phyloP scores from a whole-genome alignment of 1,140 invertebrate species.

The Odontomachus brunneus region DNA sequence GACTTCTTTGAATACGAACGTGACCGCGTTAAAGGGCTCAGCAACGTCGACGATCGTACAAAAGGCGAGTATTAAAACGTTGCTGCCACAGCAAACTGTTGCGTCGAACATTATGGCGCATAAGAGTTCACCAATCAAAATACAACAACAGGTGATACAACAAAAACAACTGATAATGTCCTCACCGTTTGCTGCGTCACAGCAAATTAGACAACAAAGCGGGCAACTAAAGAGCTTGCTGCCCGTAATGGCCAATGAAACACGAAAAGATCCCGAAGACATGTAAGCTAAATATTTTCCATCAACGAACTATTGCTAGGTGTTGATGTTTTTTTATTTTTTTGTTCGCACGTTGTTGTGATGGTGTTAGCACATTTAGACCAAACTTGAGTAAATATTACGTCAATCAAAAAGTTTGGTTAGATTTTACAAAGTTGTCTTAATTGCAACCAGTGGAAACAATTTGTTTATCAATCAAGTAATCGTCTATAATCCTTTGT shows the following conservation, averaged over 20 bases:
- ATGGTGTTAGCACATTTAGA: no score
- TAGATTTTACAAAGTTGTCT: no score
- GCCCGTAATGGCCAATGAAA: conserved; percentile 72
- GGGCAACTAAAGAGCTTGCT: conserved; percentile 80
- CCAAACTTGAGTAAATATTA: no score
- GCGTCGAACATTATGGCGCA: conserved; percentile 64
- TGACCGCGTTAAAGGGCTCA: conserved; percentile 61
- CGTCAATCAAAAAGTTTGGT: no score
- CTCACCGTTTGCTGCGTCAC: conserved; percentile 61
- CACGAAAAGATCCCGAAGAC: conserved; percentile 71
- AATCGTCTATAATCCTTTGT: no score
- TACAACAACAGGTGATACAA: conserved; percentile 76
- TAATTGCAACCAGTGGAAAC: no score
- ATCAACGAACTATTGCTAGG: no score
- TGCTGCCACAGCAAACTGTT: conserved; percentile 73
- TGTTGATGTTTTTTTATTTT: not conserved
- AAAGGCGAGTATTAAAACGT: conserved; percentile 76
- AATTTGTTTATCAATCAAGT: no score
- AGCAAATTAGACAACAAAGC: conserved; percentile 67
- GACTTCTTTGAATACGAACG: conserved; percentile 78
- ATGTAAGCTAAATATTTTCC: conserved; percentile 69
- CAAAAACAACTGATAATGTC: conserved; percentile 77
- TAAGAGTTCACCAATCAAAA: conserved; percentile 75
- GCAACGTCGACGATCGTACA: conserved; percentile 46
- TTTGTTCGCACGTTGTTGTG: no score